Percentiles rank a stretch among this genome's conserved stretches.
Conservation (phyloP, 2,113 vertebrate genomes). For the Gracilinanus agilis region DNA sequence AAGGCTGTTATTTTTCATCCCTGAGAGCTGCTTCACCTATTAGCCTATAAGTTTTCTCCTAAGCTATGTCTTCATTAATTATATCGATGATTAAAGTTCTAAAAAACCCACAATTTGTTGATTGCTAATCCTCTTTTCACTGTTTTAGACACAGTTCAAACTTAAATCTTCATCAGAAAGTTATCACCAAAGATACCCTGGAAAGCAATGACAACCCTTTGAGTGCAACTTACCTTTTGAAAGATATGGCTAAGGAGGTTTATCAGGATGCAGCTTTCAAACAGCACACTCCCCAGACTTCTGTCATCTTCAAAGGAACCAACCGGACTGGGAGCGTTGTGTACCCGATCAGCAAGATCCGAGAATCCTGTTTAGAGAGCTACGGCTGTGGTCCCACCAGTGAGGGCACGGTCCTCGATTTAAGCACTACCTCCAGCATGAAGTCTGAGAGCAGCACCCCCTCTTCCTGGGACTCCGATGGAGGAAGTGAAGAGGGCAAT, state of each 20-base stretch:
- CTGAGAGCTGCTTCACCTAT: background rate
- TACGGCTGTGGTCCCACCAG: constrained; percentile 78
- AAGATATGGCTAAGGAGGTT: constrained; percentile 88
- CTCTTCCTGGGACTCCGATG: constrained; percentile 95
- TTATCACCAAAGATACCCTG: constrained; percentile 92
- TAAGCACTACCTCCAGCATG: constrained; percentile 92
- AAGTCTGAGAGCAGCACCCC: constrained; percentile 88
- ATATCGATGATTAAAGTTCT: background rate
- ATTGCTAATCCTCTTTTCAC: constrained; percentile 81
- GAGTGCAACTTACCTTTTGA: constrained; percentile 87
- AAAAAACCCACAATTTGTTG: background rate
- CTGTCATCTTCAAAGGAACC: constrained; percentile 93
- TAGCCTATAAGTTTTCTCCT: background rate
- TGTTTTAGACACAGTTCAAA: constrained; percentile 95
- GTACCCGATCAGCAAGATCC: constrained; percentile 90
- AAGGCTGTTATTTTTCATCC: background rate
- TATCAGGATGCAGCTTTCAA: constrained; percentile 86
- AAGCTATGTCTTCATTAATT: background rate
- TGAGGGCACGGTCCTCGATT: constrained; percentile 92
- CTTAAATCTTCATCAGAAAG: constrained; percentile 95
- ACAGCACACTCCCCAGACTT: constrained; percentile 88
- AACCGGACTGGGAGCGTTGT: constrained; percentile 93
- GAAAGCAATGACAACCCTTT: constrained; percentile 84
- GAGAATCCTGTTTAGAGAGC: constrained; percentile 82
- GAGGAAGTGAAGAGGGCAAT: constrained; percentile 91